Evolutionary conservation across 2,113 vertebrate genomes (phyloP).

Genomic region (Pangasianodon hypophthalmus): DNA sequence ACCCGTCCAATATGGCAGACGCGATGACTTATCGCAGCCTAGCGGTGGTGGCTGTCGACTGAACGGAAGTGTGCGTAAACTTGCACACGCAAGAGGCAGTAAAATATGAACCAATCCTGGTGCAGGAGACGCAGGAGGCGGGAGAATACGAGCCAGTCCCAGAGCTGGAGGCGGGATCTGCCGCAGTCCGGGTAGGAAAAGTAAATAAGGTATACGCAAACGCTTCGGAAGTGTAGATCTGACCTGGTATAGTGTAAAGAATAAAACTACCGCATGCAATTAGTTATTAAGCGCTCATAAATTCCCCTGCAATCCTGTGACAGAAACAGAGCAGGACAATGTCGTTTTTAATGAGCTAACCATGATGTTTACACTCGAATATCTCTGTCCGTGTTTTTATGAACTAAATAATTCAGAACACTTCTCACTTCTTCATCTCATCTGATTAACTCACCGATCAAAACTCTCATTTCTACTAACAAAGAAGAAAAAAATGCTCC

Average conservation of each 20-base stretch:
- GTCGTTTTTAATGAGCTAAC: too few species aligned
- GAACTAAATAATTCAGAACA: background rate
- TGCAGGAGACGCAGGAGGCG: background rate
- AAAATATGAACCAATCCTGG: background rate
- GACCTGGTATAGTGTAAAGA: background rate
- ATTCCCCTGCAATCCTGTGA: background rate
- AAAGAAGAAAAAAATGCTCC: background rate
- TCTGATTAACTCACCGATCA: constrained; percentile 70
- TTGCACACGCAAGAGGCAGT: background rate
- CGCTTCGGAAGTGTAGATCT: background rate
- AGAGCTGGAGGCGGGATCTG: background rate
- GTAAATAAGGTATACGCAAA: background rate
- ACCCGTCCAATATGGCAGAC: background rate
- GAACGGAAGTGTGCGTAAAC: background rate
- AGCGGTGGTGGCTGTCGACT: background rate
- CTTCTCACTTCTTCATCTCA: too few species aligned
- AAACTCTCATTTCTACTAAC: constrained; percentile 66
- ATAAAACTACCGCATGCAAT: background rate
- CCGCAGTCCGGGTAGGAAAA: background rate
- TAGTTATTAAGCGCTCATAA: background rate
- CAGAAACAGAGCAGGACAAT: background rate
- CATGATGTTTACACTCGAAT: too few species aligned
- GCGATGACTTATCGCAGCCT: background rate
- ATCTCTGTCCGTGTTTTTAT: background rate
- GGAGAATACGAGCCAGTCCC: background rate